phyloP scores from a whole-genome alignment of 2,888 invertebrate genomes.

The Rotaria macrura region DNA sequence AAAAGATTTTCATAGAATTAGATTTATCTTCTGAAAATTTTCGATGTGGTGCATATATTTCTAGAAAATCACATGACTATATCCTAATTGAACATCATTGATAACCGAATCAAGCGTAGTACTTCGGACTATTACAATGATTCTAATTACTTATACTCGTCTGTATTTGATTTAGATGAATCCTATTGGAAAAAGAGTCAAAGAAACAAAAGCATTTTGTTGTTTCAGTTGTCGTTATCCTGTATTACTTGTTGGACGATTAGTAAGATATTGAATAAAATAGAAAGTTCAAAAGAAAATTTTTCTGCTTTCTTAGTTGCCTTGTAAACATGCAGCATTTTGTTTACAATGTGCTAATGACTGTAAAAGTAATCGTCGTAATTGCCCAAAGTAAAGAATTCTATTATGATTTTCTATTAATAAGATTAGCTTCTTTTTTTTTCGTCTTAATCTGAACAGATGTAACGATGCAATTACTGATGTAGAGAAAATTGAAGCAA shows the following conservation, averaged over 20 bases:
- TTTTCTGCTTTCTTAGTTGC: neutral
- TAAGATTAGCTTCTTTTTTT: too few species aligned
- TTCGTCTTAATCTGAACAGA: neutral
- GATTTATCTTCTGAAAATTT: too few species aligned
- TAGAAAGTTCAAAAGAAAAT: neutral
- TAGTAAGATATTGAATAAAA: neutral
- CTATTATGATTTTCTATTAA: neutral
- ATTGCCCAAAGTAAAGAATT: conserved; percentile 1
- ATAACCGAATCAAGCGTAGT: too few species aligned
- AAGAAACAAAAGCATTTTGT: neutral
- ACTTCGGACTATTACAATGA: too few species aligned
- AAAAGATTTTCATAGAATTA: too few species aligned
- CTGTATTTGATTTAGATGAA: neutral
- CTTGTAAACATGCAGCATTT: conserved; percentile 20
- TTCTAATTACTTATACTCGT: too few species aligned
- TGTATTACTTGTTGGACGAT: neutral
- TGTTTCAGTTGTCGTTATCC: neutral
- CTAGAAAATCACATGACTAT: too few species aligned
- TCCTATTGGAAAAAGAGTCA: neutral
- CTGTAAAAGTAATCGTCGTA: neutral
- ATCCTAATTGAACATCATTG: too few species aligned
- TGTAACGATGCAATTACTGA: neutral
- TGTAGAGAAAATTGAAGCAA: neutral
- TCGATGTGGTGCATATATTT: too few species aligned
- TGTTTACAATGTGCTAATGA: conserved; percentile 15